Evolutionary conservation across 2,113 vertebrate species (phyloP).

Genomic region (Penelope pileata): DNA sequence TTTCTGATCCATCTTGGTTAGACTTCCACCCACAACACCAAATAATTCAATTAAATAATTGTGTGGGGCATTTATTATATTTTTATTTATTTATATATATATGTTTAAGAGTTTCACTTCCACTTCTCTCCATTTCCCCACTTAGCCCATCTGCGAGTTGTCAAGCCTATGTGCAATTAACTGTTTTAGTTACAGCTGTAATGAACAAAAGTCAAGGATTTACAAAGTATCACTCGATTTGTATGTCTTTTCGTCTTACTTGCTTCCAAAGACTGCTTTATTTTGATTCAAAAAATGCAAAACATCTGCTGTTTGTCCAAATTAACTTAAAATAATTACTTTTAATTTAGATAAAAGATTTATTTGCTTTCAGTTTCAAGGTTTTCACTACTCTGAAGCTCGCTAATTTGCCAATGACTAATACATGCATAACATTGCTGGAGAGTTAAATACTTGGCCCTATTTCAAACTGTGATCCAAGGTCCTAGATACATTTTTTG

Average conservation of each 20-base stretch:
- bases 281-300: conserved; percentile 82
- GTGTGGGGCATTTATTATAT: background rate
- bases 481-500: conserved; percentile 84
- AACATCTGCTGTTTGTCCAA: conserved; percentile 88
- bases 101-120: conserved; percentile 62
- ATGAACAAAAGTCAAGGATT: conserved; percentile 88
- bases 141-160: conserved; percentile 84
- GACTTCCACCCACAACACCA: conserved; percentile 11
- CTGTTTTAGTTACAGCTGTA: conserved; percentile 84
- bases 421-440: conserved; percentile 67
- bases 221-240: conserved; percentile 77
- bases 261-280: conserved; percentile 78
- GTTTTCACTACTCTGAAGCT: conserved; percentile 75
- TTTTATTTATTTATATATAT: background rate
- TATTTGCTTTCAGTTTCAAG: conserved; percentile 82
- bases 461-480: conserved; percentile 78
- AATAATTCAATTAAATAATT: conserved; percentile 70
- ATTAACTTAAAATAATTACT: conserved; percentile 89
- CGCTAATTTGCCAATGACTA: conserved; percentile 76
- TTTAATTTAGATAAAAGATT: conserved; percentile 88
- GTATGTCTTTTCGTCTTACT: conserved; percentile 74
- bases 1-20: conserved; percentile 46
- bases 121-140: conserved; percentile 74
- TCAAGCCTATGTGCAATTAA: conserved; percentile 82
- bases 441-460: conserved; percentile 75